Evolutionary conservation across 2,797 vertebrate species (phyloP).

Genomic region (Paguma larvata): DNA sequence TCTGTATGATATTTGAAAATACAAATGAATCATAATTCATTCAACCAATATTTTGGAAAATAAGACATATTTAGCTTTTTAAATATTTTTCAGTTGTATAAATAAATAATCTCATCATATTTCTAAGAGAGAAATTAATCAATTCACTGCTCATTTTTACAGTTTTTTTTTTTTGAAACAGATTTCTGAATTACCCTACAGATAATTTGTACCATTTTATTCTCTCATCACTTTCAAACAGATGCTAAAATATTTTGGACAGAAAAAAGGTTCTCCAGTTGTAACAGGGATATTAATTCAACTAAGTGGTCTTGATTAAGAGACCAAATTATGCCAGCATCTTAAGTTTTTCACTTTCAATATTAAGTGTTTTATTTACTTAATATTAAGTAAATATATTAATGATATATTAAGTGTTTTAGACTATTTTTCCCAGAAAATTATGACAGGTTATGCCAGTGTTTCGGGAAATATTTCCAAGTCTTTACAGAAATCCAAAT

Average conservation of each 20-base stretch:
- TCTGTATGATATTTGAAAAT: not conserved
- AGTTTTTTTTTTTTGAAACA: not conserved
- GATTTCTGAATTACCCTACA: not conserved
- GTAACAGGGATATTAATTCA: not conserved
- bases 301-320: not conserved
- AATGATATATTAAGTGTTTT: not conserved
- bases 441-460: not conserved
- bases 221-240: not conserved
- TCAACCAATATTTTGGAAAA: not conserved
- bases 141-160: not conserved
- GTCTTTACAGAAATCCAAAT: not conserved
- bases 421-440: not conserved
- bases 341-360: not conserved
- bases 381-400: too few species aligned
- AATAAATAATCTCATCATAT: not conserved
- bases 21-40: not conserved
- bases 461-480: not conserved
- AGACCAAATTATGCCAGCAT: not conserved
- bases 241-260: conserved; percentile 14
- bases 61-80: not conserved
- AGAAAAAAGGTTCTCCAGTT: not conserved
- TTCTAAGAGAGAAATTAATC: not conserved
- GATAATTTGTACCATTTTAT: not conserved
- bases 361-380: not conserved
- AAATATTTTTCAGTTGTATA: not conserved